These are phyloP conservation scores for Cheilosia pagana DNA, from an alignment of 2,888 invertebrate genomes.

Conservation along the genomic window DNA sequence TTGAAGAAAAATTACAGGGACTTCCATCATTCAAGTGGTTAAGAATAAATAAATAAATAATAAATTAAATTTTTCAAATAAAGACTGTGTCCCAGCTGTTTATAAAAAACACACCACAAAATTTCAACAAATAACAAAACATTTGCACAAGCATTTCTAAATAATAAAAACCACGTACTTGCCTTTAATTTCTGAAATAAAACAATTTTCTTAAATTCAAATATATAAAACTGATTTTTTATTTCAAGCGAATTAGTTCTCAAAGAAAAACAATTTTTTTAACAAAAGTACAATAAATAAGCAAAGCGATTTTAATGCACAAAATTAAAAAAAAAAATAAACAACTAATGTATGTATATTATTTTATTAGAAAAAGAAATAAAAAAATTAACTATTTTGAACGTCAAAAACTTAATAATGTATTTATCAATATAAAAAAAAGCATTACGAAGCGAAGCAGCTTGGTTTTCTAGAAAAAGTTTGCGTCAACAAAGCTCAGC, in stretches of 20 bases:
- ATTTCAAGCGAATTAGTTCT: conserved; percentile 51
- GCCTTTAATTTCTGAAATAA: conserved; percentile 44
- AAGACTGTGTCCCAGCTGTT: no score
- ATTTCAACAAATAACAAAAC: background rate
- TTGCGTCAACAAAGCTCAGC: conserved; percentile 72
- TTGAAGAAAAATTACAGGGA: no score
- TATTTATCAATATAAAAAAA: conserved; percentile 73
- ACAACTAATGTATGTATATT: conserved; percentile 5
- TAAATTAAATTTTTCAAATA: no score
- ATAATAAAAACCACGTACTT: conserved; percentile 20
- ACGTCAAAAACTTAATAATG: conserved; percentile 53
- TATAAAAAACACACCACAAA: background rate
- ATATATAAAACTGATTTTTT: conserved; percentile 43
- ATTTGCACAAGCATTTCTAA: background rate
- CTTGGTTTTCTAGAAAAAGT: conserved; percentile 53
- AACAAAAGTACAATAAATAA: conserved; percentile 31
- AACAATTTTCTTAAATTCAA: conserved; percentile 26
- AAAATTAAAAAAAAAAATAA: conserved; percentile 31
- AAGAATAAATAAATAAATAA: no score
- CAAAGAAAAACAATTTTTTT: conserved; percentile 49
- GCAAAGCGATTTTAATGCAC: conserved; percentile 52
- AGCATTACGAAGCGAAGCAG: conserved; percentile 73
- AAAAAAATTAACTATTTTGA: conserved; percentile 61
- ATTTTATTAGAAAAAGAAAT: conserved; percentile 42
- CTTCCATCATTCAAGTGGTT: no score